Conservation (phyloP, 2,888 invertebrate species). For the Limnephilus rhombicus region DNA sequence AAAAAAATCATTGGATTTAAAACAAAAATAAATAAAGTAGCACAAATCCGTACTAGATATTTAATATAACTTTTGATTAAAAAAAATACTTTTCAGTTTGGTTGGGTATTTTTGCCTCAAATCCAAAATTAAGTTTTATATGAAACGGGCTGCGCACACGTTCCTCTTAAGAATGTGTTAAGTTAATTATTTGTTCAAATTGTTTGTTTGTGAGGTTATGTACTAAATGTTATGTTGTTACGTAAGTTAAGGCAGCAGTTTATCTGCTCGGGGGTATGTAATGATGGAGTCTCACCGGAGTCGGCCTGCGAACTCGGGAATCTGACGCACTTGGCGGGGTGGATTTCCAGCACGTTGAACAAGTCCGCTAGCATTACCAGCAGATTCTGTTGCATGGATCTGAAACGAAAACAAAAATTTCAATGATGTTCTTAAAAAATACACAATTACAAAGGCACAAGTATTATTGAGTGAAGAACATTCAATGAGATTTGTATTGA, state of each 20-base stretch:
- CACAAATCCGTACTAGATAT: no score
- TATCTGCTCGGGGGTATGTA: constrained; percentile 29
- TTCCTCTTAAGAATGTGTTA: not conserved
- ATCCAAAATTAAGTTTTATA: no score
- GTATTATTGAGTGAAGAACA: not conserved
- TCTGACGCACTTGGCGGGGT: constrained; percentile 92
- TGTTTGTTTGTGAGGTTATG: not conserved
- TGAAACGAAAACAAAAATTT: constrained; percentile 69
- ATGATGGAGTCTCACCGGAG: constrained; percentile 56
- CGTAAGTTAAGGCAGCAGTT: not conserved
- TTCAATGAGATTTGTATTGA: not conserved
- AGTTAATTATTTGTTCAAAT: not conserved
- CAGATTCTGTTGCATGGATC: constrained; percentile 94
- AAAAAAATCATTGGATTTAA: no score
- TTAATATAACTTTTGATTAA: no score
- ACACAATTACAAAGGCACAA: not conserved
- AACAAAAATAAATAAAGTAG: no score
- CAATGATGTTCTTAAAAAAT: not conserved
- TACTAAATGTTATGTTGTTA: not conserved
- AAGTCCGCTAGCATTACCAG: constrained; percentile 95
- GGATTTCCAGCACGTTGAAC: constrained; percentile 95
- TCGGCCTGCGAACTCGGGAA: constrained; percentile 84
- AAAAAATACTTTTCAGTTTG: no score
- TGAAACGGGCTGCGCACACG: no score
- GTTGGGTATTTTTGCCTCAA: no score